phyloP scores from a whole-genome alignment of 2,113 vertebrate genomes.

The Carassius gibelio region DNA sequence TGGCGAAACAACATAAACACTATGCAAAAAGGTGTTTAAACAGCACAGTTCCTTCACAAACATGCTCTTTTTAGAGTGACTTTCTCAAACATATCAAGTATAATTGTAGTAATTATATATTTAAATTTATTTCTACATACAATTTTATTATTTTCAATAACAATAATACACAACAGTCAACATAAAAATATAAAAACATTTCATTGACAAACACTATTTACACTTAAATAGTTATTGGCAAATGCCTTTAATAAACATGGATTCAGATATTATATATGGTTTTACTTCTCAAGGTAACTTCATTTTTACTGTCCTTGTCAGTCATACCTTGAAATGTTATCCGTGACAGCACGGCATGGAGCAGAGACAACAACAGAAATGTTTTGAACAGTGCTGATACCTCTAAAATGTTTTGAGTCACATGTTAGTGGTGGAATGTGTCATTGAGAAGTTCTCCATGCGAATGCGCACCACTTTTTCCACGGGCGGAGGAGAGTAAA shows the following conservation, averaged over 20 bases:
- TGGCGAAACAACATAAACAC: conserved; percentile 12
- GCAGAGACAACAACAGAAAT: neutral
- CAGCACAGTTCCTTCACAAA: neutral
- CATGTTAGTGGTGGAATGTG: conserved; percentile 72
- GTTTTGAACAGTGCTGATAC: neutral
- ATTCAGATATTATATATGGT: neutral
- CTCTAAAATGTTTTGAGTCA: conserved; percentile 23
- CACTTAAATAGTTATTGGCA: conserved; percentile 16
- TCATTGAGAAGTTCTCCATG: conserved; percentile 81
- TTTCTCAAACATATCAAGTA: conserved; percentile 12
- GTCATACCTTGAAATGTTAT: neutral
- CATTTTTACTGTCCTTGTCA: neutral
- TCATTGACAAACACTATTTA: conserved; percentile 14
- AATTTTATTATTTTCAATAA: conserved; percentile 13
- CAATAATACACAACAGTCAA: neutral
- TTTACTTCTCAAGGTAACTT: neutral
- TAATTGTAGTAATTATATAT: neutral
- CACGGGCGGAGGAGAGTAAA: conserved; percentile 40
- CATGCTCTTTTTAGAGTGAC: neutral
- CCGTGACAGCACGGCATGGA: neutral
- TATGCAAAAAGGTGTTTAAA: neutral
- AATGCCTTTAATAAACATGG: neutral
- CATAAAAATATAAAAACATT: conserved; percentile 6
- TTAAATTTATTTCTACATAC: neutral
- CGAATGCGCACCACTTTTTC: conserved; percentile 72